These are phyloP conservation scores for Sympetrum striolatum DNA, from an alignment of 2,888 invertebrate genomes.

Conservation along the genomic window DNA sequence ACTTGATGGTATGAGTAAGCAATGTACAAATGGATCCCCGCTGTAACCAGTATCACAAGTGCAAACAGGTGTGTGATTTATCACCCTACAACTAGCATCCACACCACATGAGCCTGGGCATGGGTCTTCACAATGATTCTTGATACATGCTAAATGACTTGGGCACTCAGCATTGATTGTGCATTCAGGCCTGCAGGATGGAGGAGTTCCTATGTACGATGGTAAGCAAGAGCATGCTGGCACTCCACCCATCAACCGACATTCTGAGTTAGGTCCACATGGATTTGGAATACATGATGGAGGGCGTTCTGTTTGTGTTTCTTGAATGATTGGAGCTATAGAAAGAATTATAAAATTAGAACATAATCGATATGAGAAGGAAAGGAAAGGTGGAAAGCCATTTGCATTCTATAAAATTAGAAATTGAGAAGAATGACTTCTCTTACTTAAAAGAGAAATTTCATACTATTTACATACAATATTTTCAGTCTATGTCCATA, in stretches of 20 bases:
- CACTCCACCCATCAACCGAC: slow-evolving; percentile 74
- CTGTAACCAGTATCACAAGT: slow-evolving; percentile 76
- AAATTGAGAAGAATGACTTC: no score
- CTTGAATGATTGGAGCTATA: slow-evolving; percentile 52
- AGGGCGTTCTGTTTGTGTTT: slow-evolving; percentile 67
- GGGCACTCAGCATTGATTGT: slow-evolving; percentile 81
- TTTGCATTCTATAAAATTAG: no score
- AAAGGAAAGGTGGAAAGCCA: no score
- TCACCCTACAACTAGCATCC: slow-evolving; percentile 78
- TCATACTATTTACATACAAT: no score
- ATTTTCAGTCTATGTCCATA: no score
- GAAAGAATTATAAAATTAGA: slow-evolving; percentile 44
- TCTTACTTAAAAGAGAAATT: no score
- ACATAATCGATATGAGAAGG: no score
- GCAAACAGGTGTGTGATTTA: slow-evolving; percentile 83
- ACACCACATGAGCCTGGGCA: slow-evolving; percentile 84
- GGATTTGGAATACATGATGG: slow-evolving; percentile 83
- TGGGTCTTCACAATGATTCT: slow-evolving; percentile 81
- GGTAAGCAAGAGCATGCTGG: slow-evolving; percentile 81
- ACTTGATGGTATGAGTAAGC: slow-evolving; percentile 65
- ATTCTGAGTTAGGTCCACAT: slow-evolving; percentile 84
- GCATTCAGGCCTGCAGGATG: slow-evolving; percentile 81
- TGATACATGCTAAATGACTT: slow-evolving; percentile 76
- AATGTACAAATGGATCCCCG: slow-evolving; percentile 83
- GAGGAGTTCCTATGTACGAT: slow-evolving; percentile 80